Base-by-base conservation (phyloP, 2,888 invertebrate genomes). In the Eumerus sabulonum region DNA sequence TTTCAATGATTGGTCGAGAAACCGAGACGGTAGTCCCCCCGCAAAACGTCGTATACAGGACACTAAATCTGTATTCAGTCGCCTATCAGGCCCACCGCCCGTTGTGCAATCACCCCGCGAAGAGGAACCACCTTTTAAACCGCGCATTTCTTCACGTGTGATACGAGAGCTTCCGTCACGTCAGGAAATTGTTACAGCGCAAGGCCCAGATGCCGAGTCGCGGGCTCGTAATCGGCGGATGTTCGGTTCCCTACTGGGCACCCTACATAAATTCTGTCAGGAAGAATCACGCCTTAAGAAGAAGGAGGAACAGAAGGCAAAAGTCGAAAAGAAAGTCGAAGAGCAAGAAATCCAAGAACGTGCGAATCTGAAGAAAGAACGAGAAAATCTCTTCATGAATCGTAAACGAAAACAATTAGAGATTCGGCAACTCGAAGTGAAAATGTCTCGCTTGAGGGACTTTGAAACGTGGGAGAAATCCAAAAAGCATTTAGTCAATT, bases 171-270 rank as follows among this genome's bases (percentile, higher is more conserved):
- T 95, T 53, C 96, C 97, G n/a, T 95, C 96, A 14, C 90, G 95
- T 35, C 93, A 94, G 86, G 94, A 95, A 86, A 94, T 94, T 35
- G 91, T 93, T 82, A 94, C 94, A 76, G 96, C 94, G 51, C 97
- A 96, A 88, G 94, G 93, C 53, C 92, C 92, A 9, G 97, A 98
- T 87, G 94, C 94, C 82, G 93, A 94, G 85, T 95, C 94, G 14
- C 91, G 93, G 74, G 94, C 92, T 18, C 91, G 98, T 82, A 99
- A 99, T 89, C 92, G 95, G 81, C 92, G 99, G 68, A 98, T 99
- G 94, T 98, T 99, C 90, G 98, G 98, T 9, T 94, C 98, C 16
- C 90, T 99, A 47, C 90, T 99, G 62, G 98, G 99, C 3, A 99
- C 99, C 12, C 89, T 99, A 83, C 96, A 98, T 86, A 96, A 96